Percentiles rank a stretch among this genome's conserved stretches.
Conservation (phyloP, 2,113 vertebrate genomes). For the Acanthisitta chloris region DNA sequence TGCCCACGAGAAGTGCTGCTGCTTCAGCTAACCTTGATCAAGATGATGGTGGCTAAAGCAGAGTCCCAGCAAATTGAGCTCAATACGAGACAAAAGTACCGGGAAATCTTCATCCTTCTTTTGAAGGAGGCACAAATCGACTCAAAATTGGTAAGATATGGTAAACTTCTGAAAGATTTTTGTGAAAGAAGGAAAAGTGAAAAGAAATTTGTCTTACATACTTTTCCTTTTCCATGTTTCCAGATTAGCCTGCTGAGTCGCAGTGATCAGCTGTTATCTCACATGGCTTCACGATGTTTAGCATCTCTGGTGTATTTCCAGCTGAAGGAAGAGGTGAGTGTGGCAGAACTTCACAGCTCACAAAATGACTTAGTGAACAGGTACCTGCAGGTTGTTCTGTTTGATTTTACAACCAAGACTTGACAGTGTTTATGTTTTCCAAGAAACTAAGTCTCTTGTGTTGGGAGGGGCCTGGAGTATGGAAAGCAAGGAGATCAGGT, state of each 20-base stretch:
- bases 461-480: background rate
- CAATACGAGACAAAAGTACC: slow-evolving; percentile 44
- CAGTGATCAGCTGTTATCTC: slow-evolving; percentile 76
- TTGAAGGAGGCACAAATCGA: slow-evolving; percentile 73
- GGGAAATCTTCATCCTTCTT: slow-evolving; percentile 63
- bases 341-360: background rate
- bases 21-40: slow-evolving; percentile 79
- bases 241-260: slow-evolving; percentile 70
- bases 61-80: slow-evolving; percentile 8
- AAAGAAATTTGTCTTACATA: background rate
- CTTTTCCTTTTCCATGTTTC: background rate
- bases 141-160: slow-evolving; percentile 79
- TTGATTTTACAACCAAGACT: background rate
- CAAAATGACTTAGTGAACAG: background rate
- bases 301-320: slow-evolving; percentile 77
- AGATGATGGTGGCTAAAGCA: slow-evolving; percentile 62
- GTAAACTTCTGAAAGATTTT: background rate
- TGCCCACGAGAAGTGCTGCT: slow-evolving; percentile 61
- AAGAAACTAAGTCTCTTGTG: background rate
- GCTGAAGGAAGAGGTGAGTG: slow-evolving; percentile 77
- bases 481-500: background rate
- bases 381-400: background rate
- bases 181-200: background rate
- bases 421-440: background rate
- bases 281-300: slow-evolving; percentile 81